phyloP scores from a whole-genome alignment of 2,113 vertebrate genomes.

The Mungos mungo region DNA sequence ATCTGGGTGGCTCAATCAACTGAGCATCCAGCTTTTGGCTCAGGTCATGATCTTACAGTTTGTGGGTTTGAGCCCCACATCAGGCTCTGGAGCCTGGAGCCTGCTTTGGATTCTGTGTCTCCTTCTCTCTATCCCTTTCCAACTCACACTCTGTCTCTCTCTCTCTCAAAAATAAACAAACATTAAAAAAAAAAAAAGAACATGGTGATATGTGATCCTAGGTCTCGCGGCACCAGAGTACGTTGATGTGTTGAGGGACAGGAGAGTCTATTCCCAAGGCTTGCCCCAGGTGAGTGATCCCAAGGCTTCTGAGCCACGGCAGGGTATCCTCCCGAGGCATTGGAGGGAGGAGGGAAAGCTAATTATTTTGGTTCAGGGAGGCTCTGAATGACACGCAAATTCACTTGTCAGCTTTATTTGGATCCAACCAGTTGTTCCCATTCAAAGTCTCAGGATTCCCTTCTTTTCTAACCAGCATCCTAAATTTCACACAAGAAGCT shows the following conservation, averaged over 20 bases:
- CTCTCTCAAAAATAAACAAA: no score
- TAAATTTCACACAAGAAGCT: background rate
- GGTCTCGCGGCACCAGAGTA: background rate
- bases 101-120: no score
- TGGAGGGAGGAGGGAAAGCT: background rate
- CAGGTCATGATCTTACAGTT: no score
- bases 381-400: background rate
- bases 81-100: no score
- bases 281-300: background rate
- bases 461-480: background rate
- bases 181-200: no score
- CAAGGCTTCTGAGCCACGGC: background rate
- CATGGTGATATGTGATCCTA: background rate
- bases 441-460: background rate
- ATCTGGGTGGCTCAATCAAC: no score
- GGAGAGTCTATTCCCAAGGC: background rate
- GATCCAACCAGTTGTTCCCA: background rate
- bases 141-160: no score
- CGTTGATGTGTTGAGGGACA: background rate
- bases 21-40: no score
- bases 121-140: no score
- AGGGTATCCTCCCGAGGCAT: background rate
- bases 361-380: background rate
- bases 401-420: background rate
- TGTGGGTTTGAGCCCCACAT: no score